phyloP scores from a whole-genome alignment of 2,888 invertebrate species.

The Deroplatys truncata region DNA sequence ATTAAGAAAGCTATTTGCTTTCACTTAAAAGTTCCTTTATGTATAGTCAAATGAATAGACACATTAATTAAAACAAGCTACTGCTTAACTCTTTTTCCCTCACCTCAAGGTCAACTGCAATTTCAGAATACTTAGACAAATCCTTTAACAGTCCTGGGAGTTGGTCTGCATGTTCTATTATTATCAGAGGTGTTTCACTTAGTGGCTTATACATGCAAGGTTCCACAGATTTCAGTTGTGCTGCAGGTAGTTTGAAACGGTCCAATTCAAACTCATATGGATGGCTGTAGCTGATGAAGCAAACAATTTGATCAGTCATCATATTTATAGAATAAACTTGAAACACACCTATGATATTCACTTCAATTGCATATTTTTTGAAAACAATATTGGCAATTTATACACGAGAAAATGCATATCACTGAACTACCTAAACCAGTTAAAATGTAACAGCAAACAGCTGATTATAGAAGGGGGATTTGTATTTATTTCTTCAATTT shows the following conservation, averaged over 20 bases:
- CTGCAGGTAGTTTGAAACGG: conserved; percentile 57
- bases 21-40: not conserved
- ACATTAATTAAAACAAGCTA: not conserved
- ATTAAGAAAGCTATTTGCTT: not conserved
- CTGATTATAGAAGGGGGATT: too few relatives aligned
- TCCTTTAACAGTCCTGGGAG: conserved; percentile 63
- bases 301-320: not conserved
- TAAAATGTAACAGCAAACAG: too few relatives aligned
- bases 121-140: conserved; percentile 61
- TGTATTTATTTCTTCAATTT: too few relatives aligned
- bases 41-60: not conserved
- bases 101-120: conserved; percentile 83
- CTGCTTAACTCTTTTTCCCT: not conserved
- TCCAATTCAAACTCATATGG: conserved; percentile 85
- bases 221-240: conserved; percentile 49
- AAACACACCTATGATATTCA: too few relatives aligned
- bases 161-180: conserved; percentile 62
- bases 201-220: conserved; percentile 48
- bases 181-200: conserved; percentile 61
- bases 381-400: too few relatives aligned
- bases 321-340: too few relatives aligned
- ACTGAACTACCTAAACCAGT: too few relatives aligned
- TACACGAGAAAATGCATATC: too few relatives aligned
- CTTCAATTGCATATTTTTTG: too few relatives aligned
- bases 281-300: conserved; percentile 65